These are phyloP conservation scores for Vireo griseus DNA, from an alignment of 2,797 vertebrate species.

Conservation along the genomic window DNA sequence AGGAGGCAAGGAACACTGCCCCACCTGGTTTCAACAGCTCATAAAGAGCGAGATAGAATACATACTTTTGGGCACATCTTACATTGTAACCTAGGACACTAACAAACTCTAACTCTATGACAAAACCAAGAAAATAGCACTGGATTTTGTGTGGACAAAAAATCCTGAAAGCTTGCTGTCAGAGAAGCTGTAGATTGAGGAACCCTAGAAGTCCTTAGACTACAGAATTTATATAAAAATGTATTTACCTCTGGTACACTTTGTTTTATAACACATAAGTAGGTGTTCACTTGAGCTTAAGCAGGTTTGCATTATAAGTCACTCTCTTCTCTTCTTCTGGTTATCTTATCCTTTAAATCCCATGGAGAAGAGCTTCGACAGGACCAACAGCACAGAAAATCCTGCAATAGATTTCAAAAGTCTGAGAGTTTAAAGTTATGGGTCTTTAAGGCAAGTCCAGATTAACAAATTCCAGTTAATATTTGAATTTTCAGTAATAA, in stretches of 20 bases:
- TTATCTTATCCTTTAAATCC: neutral
- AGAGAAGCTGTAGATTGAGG: neutral
- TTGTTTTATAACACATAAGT: neutral
- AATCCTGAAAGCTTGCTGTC: neutral
- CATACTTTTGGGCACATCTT: too few species aligned
- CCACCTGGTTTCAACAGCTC: too few species aligned
- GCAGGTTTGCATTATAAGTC: neutral
- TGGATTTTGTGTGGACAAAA: neutral
- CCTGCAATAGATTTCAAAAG: neutral
- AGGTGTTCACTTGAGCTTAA: neutral
- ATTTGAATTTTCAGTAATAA: neutral
- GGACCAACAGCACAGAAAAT: neutral
- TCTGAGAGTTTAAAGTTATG: neutral
- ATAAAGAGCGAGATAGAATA: too few species aligned
- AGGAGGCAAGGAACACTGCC: too few species aligned
- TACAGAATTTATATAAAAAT: neutral
- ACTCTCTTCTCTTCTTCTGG: neutral
- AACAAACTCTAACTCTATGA: neutral
- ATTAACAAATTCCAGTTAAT: neutral
- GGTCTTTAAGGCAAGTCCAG: neutral
- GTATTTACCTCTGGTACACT: neutral
- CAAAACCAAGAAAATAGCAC: neutral
- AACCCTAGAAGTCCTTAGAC: neutral
- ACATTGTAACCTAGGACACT: too few species aligned
- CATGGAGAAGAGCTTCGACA: neutral